Base-by-base conservation (phyloP, 2,888 invertebrate genomes). In the Archips xylosteana region DNA sequence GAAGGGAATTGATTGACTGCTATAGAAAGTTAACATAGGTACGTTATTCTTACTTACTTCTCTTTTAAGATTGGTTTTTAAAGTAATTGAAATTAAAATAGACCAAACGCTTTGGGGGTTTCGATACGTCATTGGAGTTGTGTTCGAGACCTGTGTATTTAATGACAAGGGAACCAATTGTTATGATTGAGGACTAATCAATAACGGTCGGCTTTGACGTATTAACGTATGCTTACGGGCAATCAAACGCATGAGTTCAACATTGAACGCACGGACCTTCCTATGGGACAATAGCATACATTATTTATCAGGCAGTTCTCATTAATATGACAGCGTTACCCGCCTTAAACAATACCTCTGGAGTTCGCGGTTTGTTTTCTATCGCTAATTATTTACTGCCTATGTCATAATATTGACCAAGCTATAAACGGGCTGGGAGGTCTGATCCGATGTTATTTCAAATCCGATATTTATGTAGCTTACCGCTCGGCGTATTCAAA, bases 361-460 rank as follows among this genome's bases (percentile, higher is more conserved):
- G 34, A 32, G 34, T 12, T 51, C 36, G 49, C 51, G 65, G 51
- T 42, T 39, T n/a, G 47, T 62, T 23, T 60, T 60, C 42, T 65
- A 61, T 70, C 69, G 60, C 70, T 74, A 69, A 69, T 74, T 69
- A 74, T 74, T 74, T 65, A 74, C 49, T 65, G 60, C 51, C 34
- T 15, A 72, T 71, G 71, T 51, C 71, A 63, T 72, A 64, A 74
- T 78, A 79, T 78, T 75, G 75, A 78, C 73, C 80, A 73, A 71
- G 74, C 77, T 68, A 76, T 79, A 79, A 77, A 79, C 81, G 63
- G 70, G 71, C 76, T 81, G 84, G 84, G 84, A 80, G 87, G 87
- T 86, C 84, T 80, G 77, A 77, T 81, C 81, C 81, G 75, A 78
- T 79, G 81, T 81, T 83, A 81, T 82, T 77, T 77, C 78, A 77